Conservation (phyloP, 2,113 vertebrate genomes). For the Bubo bubo region DNA sequence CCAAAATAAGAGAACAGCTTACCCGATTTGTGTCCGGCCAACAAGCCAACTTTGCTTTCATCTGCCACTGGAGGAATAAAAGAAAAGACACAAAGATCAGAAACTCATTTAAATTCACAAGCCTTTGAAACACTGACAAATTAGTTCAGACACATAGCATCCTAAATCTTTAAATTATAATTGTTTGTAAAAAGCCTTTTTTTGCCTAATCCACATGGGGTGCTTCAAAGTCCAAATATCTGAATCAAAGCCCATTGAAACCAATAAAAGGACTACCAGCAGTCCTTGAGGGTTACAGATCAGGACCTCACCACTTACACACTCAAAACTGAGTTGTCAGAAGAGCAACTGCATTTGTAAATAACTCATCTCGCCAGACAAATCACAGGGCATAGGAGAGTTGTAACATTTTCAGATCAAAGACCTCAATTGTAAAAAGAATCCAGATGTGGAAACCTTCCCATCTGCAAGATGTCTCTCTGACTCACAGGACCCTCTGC, state of each 20-base stretch:
- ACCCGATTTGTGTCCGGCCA: conserved; percentile 78
- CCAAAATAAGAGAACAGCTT: conserved; percentile 66
- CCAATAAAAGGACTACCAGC: conserved; percentile 9
- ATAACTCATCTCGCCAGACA: conserved; percentile 52
- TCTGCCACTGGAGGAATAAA: conserved; percentile 83
- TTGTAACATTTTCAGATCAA: conserved; percentile 51
- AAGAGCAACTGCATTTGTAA: conserved; percentile 37
- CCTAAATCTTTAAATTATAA: conserved; percentile 54
- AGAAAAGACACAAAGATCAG: conserved; percentile 66
- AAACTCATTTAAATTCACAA: conserved; percentile 47
- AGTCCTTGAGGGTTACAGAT: conserved; percentile 13
- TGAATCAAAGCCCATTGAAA: conserved; percentile 30
- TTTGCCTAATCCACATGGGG: neutral
- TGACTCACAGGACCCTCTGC: neutral
- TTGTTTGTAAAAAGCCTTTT: neutral
- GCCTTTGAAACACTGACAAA: conserved; percentile 50
- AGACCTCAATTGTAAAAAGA: neutral
- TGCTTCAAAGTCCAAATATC: conserved; percentile 5
- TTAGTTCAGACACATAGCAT: conserved; percentile 45
- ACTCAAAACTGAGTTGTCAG: conserved; percentile 8
- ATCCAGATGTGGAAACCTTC: conserved; percentile 46
- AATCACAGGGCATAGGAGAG: conserved; percentile 48
- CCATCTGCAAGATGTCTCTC: conserved; percentile 4
- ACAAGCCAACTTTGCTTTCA: conserved; percentile 85
- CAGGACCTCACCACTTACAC: conserved; percentile 17